Base-by-base conservation (phyloP, 92 coral and sea anemone species). In the Parazoanthus darwini region DNA sequence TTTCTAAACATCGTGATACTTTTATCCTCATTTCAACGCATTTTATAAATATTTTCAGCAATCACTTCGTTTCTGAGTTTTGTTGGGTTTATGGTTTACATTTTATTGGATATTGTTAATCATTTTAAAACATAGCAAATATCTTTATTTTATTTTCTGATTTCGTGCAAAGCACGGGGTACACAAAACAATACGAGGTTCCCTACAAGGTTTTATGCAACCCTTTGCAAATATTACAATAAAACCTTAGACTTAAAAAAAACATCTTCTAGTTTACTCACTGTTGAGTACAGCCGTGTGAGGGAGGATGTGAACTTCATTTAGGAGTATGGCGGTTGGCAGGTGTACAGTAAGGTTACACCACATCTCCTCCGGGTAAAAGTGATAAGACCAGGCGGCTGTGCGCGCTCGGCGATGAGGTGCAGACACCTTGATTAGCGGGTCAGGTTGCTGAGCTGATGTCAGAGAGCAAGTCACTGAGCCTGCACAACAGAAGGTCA, bases 321-420 rank as follows among this genome's bases (percentile, higher is more conserved):
- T 94, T 20, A 97, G 81, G 36, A 97, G 82, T 51, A 97, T 88
- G 50, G 99, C 93, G 23, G 98, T 94, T 36, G 99, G 97, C 0
- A 97, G 89, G 74, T 88, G 88, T 11, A 97, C 84, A 14, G 89
- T 88, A 1, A 97, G 92, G 77, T 92, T 94, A 82, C 98, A 95
- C 99, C 99, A 97, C n/a, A 92, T 92, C 89, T 95, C 98, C 18
- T 94, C 95, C 43, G 93, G 91, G 46, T 91, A 91, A 78, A 97
- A 97, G 79, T 93, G 94, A 56, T 95, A 96, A 5, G 98, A 91
- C 99, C 99, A 97, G 10, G 98, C 97, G 8, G 99, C 98, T 36
- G 97, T 92, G 43, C 99, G 92, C 58, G 98, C 97, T 25, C 99
- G 97, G 16, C 99, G 96, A 51, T 93, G 98, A 35, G 98, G 97